A percentile compares a stretch with the other conserved stretches of the same genome.
These are phyloP conservation scores for Eremophila alpestris DNA, from an alignment of 2,797 vertebrate genomes.

Conservation along the genomic window DNA sequence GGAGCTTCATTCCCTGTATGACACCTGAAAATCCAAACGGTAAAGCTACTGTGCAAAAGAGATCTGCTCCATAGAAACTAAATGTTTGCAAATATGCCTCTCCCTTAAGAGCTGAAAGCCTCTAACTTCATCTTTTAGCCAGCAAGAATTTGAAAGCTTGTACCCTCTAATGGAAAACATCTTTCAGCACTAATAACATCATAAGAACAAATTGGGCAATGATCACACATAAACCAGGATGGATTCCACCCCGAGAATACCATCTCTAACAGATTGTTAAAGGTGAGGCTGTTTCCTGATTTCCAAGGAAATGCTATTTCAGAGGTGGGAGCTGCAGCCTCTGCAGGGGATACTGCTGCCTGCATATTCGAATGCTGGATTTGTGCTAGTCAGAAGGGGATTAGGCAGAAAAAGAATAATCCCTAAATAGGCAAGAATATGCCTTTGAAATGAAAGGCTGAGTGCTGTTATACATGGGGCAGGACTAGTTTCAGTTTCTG, in stretches of 20 bases:
- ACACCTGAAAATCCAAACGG: neutral
- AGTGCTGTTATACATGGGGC: neutral
- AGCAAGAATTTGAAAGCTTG: slow-evolving; percentile 22
- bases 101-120: slow-evolving; percentile 13
- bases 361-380: neutral
- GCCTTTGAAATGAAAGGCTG: neutral
- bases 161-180: slow-evolving; percentile 45
- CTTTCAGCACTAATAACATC: slow-evolving; percentile 53
- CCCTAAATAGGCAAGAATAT: neutral
- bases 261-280: neutral
- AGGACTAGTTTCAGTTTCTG: neutral
- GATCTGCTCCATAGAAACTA: neutral
- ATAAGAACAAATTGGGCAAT: slow-evolving; percentile 58
- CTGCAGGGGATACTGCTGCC: slow-evolving; percentile 23
- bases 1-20: neutral
- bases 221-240: slow-evolving; percentile 30
- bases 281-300: slow-evolving; percentile 43
- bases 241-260: neutral
- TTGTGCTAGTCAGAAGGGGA: neutral
- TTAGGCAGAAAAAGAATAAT: slow-evolving; percentile 14
- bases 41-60: neutral
- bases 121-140: slow-evolving; percentile 34
- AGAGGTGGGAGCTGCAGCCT: slow-evolving; percentile 41
- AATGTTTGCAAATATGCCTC: neutral
- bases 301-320: slow-evolving; percentile 21